Evolutionary conservation across 2,797 vertebrate genomes (phyloP).

Genomic region (Hyperoplus lanceolatus): DNA sequence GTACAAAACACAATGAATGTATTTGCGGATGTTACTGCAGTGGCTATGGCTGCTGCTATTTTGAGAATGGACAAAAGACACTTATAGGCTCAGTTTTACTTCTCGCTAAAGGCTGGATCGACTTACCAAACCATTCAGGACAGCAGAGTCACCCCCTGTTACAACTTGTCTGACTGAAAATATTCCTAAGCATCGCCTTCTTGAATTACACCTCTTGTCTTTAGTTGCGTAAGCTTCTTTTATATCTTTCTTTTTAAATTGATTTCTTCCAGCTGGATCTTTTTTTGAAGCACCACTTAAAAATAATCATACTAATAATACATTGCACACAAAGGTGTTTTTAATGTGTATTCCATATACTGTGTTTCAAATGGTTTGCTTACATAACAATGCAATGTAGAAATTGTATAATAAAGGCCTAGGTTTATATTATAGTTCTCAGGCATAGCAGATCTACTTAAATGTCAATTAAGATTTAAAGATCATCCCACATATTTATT

Average conservation of each 20-base stretch:
- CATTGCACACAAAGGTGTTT: not conserved
- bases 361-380: not conserved
- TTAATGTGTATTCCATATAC: not conserved
- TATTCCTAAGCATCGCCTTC: not conserved
- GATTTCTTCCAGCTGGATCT: not conserved
- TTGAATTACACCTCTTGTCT: not conserved
- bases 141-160: not conserved
- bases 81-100: not conserved
- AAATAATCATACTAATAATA: not conserved
- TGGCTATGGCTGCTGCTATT: not conserved
- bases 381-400: no score
- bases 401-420: no score
- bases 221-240: not conserved
- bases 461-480: not conserved
- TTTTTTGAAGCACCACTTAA: not conserved
- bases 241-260: not conserved
- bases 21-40: not conserved
- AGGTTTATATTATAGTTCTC: no score
- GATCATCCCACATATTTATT: not conserved
- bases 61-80: not conserved
- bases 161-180: not conserved
- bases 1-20: not conserved
- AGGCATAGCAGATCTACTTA: not conserved
- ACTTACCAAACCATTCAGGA: constrained; percentile 4
- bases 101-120: not conserved